Percentiles rank a stretch among this genome's conserved stretches.
Conservation (phyloP, 2,888 invertebrate genomes). For the Drosophila nigritarsus region DNA sequence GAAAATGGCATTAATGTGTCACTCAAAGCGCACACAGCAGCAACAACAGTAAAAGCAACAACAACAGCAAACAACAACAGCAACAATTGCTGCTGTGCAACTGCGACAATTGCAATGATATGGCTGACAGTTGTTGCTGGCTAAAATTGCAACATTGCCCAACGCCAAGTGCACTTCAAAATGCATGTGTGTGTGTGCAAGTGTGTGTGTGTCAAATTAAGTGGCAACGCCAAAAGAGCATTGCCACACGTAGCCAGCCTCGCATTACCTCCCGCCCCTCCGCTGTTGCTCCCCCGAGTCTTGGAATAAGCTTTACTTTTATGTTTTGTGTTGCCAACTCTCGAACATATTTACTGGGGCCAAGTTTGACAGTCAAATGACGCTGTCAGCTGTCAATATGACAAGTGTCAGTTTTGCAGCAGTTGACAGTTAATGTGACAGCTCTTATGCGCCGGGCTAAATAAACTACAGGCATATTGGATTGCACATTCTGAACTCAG, state of each 20-base stretch:
- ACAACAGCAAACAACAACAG: not conserved
- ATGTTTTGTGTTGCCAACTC: constrained; percentile 39
- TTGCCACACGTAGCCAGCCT: constrained; percentile 57
- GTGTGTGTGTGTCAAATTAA: constrained; percentile 64
- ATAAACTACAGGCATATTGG: constrained; percentile 79
- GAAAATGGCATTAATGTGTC: constrained; percentile 83
- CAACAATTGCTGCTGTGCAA: constrained; percentile 40
- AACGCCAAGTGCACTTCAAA: constrained; percentile 66
- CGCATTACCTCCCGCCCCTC: not conserved
- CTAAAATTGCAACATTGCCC: constrained; percentile 77
- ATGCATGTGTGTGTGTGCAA: constrained; percentile 18
- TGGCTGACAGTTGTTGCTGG: constrained; percentile 68
- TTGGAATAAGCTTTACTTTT: constrained; percentile 20
- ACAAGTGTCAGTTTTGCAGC: constrained; percentile 83
- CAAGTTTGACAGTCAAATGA: constrained; percentile 83
- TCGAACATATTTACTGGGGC: constrained; percentile 49
- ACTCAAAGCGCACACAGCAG: constrained; percentile 73
- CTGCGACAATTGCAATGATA: constrained; percentile 77
- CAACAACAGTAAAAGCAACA: constrained; percentile 44
- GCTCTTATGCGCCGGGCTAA: constrained; percentile 74
- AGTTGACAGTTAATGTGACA: constrained; percentile 82
- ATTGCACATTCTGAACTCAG: constrained; percentile 61
- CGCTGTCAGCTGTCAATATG: constrained; percentile 84
- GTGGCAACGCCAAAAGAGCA: constrained; percentile 74
- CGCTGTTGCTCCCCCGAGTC: not conserved